Evolutionary conservation across 2,888 invertebrate genomes (phyloP).

Genomic region (Metacarcinus magister): DNA sequence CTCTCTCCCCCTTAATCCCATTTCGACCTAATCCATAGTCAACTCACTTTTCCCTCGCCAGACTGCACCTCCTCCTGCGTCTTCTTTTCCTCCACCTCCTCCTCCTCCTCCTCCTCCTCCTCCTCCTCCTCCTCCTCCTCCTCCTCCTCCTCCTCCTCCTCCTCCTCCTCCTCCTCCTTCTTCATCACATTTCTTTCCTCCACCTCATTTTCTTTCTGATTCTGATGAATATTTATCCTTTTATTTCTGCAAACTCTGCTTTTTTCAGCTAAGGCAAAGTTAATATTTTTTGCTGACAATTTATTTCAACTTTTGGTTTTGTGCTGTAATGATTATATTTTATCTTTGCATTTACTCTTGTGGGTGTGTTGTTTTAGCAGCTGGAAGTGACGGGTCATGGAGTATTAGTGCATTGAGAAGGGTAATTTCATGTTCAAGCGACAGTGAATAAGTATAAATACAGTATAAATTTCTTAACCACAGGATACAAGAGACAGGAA

Average conservation of each 20-base stretch:
- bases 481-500: background rate
- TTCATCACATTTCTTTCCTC: conserved; percentile 44
- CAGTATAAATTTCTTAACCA: no score
- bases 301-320: background rate
- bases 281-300: background rate
- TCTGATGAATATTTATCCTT: conserved; percentile 28
- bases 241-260: background rate
- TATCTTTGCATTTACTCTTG: background rate
- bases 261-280: background rate
- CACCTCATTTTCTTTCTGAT: background rate
- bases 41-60: conserved; percentile 30
- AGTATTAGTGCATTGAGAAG: background rate
- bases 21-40: conserved; percentile 15
- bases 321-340: background rate
- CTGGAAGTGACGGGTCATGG: background rate
- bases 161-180: background rate
- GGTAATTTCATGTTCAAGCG: background rate
- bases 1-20: background rate
- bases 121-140: background rate
- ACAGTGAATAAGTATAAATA: no score
- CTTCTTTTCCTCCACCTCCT: background rate
- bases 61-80: background rate
- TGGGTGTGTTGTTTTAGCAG: background rate
- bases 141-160: background rate
- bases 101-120: background rate